Evolutionary conservation across 2,888 invertebrate species (phyloP).

Genomic region (Latrodectus hesperus): DNA sequence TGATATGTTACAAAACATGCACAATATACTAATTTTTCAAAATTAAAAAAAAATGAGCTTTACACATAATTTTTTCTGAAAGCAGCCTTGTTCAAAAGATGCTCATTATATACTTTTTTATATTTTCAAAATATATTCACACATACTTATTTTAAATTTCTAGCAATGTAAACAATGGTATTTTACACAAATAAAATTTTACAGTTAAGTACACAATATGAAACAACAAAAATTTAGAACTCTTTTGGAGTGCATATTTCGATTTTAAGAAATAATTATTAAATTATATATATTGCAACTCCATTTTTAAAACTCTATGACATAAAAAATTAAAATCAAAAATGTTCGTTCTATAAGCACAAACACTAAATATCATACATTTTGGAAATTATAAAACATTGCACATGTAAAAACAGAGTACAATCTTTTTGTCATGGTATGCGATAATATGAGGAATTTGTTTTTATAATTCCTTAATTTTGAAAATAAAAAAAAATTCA

Average conservation of each 20-base stretch:
- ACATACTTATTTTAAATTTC: background rate
- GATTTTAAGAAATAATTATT: background rate
- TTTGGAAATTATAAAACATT: constrained; percentile 42
- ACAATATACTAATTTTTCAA: constrained; percentile 39
- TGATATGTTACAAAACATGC: constrained; percentile 64
- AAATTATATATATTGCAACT: no score
- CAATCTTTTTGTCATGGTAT: constrained; percentile 27
- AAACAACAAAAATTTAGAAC: background rate
- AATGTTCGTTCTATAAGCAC: background rate
- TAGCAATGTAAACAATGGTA: background rate
- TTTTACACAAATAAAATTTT: background rate
- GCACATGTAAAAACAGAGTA: constrained; percentile 56
- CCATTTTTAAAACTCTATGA: no score
- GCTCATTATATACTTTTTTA: background rate
- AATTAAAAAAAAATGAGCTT: constrained; percentile 10
- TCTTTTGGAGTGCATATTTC: background rate
- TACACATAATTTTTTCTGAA: background rate
- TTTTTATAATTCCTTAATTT: no score
- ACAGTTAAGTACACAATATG: background rate
- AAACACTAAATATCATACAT: constrained; percentile 31
- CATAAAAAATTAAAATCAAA: background rate
- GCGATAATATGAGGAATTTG: no score
- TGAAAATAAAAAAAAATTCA: no score
- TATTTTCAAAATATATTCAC: background rate
- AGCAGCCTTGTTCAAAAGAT: background rate